Conservation (phyloP, 1,140 invertebrate species). For the Wiebesia pumilae region DNA sequence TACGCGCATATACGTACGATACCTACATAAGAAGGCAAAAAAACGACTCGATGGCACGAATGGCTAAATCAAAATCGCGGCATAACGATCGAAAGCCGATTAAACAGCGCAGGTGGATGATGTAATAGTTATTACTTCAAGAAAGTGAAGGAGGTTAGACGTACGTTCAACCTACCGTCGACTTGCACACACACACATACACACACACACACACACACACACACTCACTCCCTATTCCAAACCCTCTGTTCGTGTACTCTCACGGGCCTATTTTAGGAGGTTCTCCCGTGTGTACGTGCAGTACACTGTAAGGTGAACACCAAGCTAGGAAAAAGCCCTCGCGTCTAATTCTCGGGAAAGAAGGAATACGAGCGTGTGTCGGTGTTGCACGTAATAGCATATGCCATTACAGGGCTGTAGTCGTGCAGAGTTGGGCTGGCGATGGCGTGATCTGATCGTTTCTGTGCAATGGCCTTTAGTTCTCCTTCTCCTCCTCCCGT, state of each 20-base stretch:
- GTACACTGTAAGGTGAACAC: neutral
- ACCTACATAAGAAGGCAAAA: neutral
- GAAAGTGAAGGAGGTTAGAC: neutral
- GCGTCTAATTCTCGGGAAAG: constrained; percentile 15
- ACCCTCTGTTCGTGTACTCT: neutral
- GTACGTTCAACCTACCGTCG: too few species aligned
- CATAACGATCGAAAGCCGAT: constrained; percentile 51
- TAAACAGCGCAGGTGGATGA: constrained; percentile 34
- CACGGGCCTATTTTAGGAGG: neutral
- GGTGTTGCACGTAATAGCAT: constrained; percentile 52
- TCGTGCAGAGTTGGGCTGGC: constrained; percentile 14
- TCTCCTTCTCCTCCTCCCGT: neutral
- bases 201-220: neutral
- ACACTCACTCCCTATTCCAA: neutral
- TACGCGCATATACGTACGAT: too few species aligned
- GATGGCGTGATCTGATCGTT: constrained; percentile 63
- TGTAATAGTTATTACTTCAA: constrained; percentile 43
- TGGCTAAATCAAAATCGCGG: constrained; percentile 53
- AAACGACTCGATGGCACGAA: constrained; percentile 27
- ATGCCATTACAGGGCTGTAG: constrained; percentile 51
- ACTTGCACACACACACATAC: too few species aligned
- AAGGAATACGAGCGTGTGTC: neutral
- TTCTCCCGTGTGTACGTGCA: neutral
- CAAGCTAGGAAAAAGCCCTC: neutral
- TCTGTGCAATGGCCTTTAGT: neutral